A percentile compares a stretch with the other conserved stretches of the same genome.
Evolutionary conservation across 2,113 vertebrate species (phyloP).

Genomic region (Leptodactylus fuscus): DNA sequence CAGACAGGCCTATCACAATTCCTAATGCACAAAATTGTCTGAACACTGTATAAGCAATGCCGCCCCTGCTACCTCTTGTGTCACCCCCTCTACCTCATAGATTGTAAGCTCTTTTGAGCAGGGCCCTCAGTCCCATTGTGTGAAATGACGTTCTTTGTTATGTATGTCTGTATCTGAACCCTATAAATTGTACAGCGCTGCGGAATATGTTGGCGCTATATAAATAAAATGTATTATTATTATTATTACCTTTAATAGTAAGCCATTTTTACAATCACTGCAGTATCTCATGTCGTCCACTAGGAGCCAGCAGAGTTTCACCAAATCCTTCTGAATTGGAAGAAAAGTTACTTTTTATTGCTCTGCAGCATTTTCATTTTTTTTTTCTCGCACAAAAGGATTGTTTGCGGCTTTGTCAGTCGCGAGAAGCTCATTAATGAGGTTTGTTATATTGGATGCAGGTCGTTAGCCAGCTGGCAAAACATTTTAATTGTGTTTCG

Average conservation of each 20-base stretch:
- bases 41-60: too few species aligned
- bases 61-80: too few species aligned
- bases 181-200: too few species aligned
- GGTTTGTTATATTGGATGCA: conserved; percentile 57
- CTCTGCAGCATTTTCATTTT: conserved; percentile 11
- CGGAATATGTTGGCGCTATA: too few species aligned
- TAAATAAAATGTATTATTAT: too few species aligned
- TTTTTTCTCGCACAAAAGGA: conserved; percentile 9
- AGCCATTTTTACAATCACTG: neutral
- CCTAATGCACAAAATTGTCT: too few species aligned
- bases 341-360: conserved; percentile 40
- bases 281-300: neutral
- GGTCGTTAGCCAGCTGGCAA: conserved; percentile 57
- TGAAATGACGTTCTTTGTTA: too few species aligned
- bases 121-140: too few species aligned
- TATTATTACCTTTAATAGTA: neutral
- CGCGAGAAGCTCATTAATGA: conserved; percentile 46
- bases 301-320: conserved; percentile 46
- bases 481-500: conserved; percentile 52
- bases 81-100: too few species aligned
- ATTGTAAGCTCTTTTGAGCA: too few species aligned
- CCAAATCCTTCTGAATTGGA: neutral
- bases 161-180: too few species aligned
- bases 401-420: conserved; percentile 34
- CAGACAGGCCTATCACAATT: too few species aligned